These are phyloP conservation scores for Cebus imitator DNA, from an alignment of 2,113 vertebrate genomes.

Conservation along the genomic window DNA sequence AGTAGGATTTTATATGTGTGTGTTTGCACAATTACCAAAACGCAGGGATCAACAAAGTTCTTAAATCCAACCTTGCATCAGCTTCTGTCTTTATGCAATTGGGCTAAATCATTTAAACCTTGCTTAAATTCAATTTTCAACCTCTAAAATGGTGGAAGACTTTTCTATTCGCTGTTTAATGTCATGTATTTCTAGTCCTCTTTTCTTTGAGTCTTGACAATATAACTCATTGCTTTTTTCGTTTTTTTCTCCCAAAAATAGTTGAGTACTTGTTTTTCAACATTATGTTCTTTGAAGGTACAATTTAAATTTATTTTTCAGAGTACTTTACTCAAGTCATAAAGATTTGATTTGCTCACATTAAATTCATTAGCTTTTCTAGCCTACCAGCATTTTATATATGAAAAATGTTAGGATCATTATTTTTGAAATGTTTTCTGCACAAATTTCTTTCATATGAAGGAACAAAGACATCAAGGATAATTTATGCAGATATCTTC, in stretches of 20 bases:
- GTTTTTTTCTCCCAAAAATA: conserved; percentile 40
- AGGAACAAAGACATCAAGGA: conserved; percentile 9
- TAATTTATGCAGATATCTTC: neutral
- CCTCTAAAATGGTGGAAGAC: neutral
- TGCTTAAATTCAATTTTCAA: conserved; percentile 24
- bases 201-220: neutral
- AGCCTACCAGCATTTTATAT: neutral
- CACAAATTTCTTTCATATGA: neutral
- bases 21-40: neutral
- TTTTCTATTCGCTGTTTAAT: conserved; percentile 1
- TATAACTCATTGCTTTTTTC: conserved; percentile 51
- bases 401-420: neutral
- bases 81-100: neutral
- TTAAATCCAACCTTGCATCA: neutral
- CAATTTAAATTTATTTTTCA: conserved; percentile 20
- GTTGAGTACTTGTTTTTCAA: conserved; percentile 43
- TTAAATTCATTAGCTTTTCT: conserved; percentile 21
- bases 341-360: conserved; percentile 37
- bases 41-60: neutral
- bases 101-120: neutral
- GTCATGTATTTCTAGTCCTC: neutral
- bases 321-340: neutral
- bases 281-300: conserved; percentile 34
- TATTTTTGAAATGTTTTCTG: neutral
- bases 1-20: neutral